Base-by-base conservation (phyloP, 2,888 invertebrate species). In the Dynastes hyllus region DNA sequence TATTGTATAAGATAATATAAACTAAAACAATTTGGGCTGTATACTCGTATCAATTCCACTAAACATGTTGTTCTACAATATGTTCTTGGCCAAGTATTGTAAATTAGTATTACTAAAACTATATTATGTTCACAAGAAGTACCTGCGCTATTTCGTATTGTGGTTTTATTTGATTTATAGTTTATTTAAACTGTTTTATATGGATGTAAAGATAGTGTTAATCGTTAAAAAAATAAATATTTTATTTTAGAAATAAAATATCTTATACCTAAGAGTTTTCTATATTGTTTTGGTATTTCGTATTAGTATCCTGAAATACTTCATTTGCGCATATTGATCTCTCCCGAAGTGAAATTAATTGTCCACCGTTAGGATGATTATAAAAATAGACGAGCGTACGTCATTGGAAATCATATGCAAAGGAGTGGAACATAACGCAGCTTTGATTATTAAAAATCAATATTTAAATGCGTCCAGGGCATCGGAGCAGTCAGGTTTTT, bases 171-270 rank as follows among this genome's bases (percentile, higher is more conserved):
- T 70, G 45, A 53, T 51, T 53, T 51, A 45, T 45, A 45, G 22
- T 51, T 70, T 50, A 70, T 70, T 70, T 70, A 71, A 58, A 58
- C 40, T 27, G 2, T 73, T 73, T 73, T 73, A 40, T 58, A 73
- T 71, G 16, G n/a, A 71, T 16, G 27, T 67, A 50, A 61, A 58
- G 58, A 37, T 40, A 37, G 45, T 45, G 11, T 73, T 61, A 58
- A 40, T 58, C 40, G 58, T 73, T 73, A 61, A 40, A 70, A 5
- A 55, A 73, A 61, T 73, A 58, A 22, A 58, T 55, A 58, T 73
- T 73, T 73, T 40, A 73, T 73, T 73, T 58, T 53, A 53, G 5
- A 70, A 70, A 70, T 70, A 53, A 53, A 53, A 27, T 70, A 70
- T 70, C 32, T 6, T 27, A 53, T 53, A 22, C 22, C 22, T 70